Evolutionary conservation across 2,888 invertebrate species (phyloP), one percentile per base, ranked within the genome.

Genomic region (Napeogenes inachia): DNA sequence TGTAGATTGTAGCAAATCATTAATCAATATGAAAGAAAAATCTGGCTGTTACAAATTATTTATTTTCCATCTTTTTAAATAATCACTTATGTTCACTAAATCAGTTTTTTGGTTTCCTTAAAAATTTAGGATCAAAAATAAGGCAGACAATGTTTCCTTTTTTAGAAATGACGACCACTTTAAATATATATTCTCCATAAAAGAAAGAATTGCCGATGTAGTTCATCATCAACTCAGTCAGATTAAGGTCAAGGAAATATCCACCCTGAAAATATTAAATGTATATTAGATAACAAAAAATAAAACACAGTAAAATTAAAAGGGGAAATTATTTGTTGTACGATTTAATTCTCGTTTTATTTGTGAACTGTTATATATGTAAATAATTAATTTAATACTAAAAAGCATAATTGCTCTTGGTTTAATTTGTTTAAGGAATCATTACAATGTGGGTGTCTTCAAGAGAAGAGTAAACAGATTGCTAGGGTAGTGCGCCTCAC

Each of bases 201-300:
- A 75, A 77, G 55, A 77, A 76, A 4, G 73, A 68, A 13, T 65
- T 62, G 0, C 77, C 78, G 12, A 74, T 57, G 42, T 71, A 75
- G 3, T 63, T 71, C 4, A 69, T 56, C 56, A 70, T 66, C 13
- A 70, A 66, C 33, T 71, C 70, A 4, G 70, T 69, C 30, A 74
- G 59, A 56, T 74, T 71, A 10, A 73, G 53, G 4, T 69, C 61
- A 21, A 67, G 60, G n/a, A 56, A 59, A 50, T 71, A 72, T 12
- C 45, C 60, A 8, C 74, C 75, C 77, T 77, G 65, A 42, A 70
- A 72, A 32, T 61, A 56, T 56, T 45, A 53, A 38, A 46, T 47
- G 30, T 45, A 30, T 10, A 6, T 10, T 50, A 21, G 30, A 5
- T 6, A 13, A 13, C 2, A 13, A n/a, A 50, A 8, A 30, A 30